These are phyloP conservation scores for Leptinotarsa haldemani DNA, from an alignment of 2,888 invertebrate genomes.

Conservation along the genomic window DNA sequence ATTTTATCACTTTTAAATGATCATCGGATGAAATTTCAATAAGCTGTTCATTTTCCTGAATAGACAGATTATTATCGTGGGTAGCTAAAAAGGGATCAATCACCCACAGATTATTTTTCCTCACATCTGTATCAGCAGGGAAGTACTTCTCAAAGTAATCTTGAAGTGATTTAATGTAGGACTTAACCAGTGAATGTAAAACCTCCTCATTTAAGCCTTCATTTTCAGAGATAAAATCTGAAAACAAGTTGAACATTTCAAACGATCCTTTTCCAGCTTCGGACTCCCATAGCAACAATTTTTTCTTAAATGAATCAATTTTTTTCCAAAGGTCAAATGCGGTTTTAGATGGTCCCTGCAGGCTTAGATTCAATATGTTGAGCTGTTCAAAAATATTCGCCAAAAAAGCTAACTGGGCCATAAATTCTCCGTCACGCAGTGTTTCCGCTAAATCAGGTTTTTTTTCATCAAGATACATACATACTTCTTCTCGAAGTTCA, in stretches of 20 bases:
- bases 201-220: no score
- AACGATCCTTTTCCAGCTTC: no score
- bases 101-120: slow-evolving; percentile 2
- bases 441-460: not conserved
- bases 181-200: no score
- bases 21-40: no score
- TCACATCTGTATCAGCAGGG: slow-evolving; percentile 11
- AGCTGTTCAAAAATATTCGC: slow-evolving; percentile 17
- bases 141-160: no score
- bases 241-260: no score
- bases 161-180: no score
- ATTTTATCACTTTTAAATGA: no score
- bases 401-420: slow-evolving; percentile 5
- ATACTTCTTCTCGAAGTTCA: slow-evolving; percentile 6
- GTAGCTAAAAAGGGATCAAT: slow-evolving; percentile 22
- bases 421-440: no score
- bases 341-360: slow-evolving; percentile 16
- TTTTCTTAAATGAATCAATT: slow-evolving; percentile 22
- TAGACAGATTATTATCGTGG: slow-evolving; percentile 21
- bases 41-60: slow-evolving; percentile 19
- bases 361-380: slow-evolving; percentile 23
- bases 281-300: slow-evolving; percentile 10
- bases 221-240: no score
- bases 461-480: slow-evolving; percentile 1
- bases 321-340: slow-evolving; percentile 22